Evolutionary conservation across 2,113 vertebrate species (phyloP).

Genomic region (Plestiodon gilberti): DNA sequence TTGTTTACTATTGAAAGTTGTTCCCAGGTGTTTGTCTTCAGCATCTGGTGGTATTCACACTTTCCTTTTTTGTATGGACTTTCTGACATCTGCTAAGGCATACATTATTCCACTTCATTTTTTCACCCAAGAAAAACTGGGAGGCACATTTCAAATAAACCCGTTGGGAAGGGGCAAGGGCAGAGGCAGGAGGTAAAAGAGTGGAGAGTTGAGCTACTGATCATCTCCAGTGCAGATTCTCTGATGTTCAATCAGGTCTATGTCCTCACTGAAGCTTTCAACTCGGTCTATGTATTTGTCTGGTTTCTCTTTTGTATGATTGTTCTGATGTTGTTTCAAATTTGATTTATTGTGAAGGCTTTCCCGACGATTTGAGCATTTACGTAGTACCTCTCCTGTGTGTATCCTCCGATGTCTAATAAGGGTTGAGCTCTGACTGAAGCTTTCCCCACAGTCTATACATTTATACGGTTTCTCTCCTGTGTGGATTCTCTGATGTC

Average conservation of each 20-base stretch:
- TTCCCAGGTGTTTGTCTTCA: too few relatives aligned
- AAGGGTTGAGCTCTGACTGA: not conserved
- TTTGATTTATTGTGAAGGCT: not conserved
- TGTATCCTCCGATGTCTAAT: not conserved
- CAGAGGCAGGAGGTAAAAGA: too few relatives aligned
- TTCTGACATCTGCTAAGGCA: too few relatives aligned
- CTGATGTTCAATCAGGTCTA: not conserved
- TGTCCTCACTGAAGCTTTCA: not conserved
- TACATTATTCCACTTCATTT: too few relatives aligned
- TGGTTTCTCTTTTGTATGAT: not conserved
- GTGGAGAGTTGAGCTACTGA: not conserved
- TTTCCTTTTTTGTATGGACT: too few relatives aligned
- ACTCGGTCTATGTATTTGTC: not conserved
- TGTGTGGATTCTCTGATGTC: not conserved
- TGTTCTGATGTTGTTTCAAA: not conserved
- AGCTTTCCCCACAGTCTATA: not conserved
- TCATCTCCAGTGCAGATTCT: not conserved
- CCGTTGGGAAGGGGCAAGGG: too few relatives aligned
- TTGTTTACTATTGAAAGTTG: too few relatives aligned
- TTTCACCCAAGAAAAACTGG: too few relatives aligned
- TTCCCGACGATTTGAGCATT: not conserved
- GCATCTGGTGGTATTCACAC: too few relatives aligned
- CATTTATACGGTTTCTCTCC: not conserved
- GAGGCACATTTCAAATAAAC: not conserved
- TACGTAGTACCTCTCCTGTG: not conserved